These are phyloP conservation scores for Centropus unirufus DNA, from an alignment of 2,113 vertebrate species.

Conservation along the genomic window DNA sequence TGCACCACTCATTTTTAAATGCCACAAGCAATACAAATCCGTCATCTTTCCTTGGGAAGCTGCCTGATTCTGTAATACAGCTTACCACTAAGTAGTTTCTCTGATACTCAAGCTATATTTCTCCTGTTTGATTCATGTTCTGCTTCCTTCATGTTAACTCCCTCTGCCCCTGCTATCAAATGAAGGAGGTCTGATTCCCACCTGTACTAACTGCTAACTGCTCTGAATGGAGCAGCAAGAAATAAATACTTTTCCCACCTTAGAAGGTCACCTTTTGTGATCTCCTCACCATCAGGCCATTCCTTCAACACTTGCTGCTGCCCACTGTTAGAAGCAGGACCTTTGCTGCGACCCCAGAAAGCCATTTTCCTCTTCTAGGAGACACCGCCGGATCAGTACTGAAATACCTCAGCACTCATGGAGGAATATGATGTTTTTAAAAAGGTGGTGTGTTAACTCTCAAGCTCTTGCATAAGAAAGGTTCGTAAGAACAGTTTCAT, in stretches of 20 bases:
- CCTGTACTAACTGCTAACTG: neutral
- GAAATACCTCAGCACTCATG: neutral
- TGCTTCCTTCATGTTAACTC: conserved; percentile 24
- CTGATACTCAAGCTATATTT: conserved; percentile 60
- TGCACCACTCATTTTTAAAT: conserved; percentile 41
- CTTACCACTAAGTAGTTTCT: conserved; percentile 71
- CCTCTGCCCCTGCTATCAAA: conserved; percentile 8
- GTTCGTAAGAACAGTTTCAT: neutral
- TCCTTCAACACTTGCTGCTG: neutral
- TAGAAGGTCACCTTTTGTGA: neutral
- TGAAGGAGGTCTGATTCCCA: neutral
- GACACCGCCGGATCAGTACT: neutral
- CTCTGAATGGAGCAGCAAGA: neutral
- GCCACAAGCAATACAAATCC: conserved; percentile 48
- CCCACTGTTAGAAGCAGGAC: neutral
- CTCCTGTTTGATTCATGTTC: conserved; percentile 54
- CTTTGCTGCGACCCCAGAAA: neutral
- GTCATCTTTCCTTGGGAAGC: conserved; percentile 69
- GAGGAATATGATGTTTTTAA: neutral
- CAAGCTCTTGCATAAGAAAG: neutral
- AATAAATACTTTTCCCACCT: neutral
- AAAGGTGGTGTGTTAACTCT: neutral
- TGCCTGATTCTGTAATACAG: conserved; percentile 67
- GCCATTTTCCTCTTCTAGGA: neutral
- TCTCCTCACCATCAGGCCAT: rapidly evolving